phyloP scores from a whole-genome alignment of 2,888 invertebrate species.

The Drosophila borealis region DNA sequence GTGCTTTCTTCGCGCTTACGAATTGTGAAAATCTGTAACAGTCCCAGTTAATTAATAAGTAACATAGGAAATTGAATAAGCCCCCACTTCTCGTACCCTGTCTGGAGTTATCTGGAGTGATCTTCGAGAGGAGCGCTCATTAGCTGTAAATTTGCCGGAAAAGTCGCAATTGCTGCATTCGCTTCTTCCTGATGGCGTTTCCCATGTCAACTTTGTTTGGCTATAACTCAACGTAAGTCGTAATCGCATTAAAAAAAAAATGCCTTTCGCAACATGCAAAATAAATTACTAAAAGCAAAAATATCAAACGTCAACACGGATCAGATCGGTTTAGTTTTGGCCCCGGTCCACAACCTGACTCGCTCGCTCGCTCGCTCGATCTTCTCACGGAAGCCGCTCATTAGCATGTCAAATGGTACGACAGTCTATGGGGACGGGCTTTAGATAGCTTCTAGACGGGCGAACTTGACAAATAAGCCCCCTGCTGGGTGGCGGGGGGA shows the following conservation, averaged over 20 bases:
- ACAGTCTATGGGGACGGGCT: conserved; percentile 7
- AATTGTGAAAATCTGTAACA: too few relatives aligned
- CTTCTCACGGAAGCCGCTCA: conserved; percentile 79
- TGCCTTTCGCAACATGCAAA: conserved; percentile 23
- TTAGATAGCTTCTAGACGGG: conserved; percentile 21
- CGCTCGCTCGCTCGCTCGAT: conserved; percentile 7
- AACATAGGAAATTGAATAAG: too few relatives aligned
- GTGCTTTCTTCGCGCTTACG: too few relatives aligned
- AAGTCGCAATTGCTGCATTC: neutral
- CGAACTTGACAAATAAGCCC: conserved; percentile 65
- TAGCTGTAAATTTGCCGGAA: conserved; percentile 18
- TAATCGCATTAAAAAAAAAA: conserved; percentile 67
- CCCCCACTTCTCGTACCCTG: too few relatives aligned
- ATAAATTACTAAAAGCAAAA: conserved; percentile 37
- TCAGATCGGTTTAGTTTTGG: conserved; percentile 33
- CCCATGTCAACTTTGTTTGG: conserved; percentile 59
- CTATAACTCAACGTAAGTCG: conserved; percentile 44
- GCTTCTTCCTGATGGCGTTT: conserved; percentile 33
- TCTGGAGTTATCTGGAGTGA: neutral
- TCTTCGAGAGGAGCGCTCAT: neutral
- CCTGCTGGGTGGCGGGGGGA: conserved; percentile 23
- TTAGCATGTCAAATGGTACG: conserved; percentile 70
- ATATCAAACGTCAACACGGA: conserved; percentile 63
- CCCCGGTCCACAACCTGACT: neutral
- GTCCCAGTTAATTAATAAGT: too few relatives aligned